Conservation (phyloP, 2,888 invertebrate genomes). For the Belgica antarctica region DNA sequence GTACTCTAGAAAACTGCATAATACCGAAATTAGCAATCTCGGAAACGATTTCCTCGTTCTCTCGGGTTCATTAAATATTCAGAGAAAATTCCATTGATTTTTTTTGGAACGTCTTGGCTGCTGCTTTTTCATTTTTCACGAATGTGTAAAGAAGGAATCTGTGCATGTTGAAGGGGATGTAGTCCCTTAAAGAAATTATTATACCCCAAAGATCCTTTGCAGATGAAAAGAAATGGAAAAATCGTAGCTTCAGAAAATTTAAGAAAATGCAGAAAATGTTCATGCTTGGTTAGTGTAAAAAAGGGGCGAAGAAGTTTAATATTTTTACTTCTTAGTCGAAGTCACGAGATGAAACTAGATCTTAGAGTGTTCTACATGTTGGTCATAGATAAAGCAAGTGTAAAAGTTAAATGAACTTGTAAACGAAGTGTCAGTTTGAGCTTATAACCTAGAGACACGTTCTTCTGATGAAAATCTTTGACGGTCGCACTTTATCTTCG, state of each 20-base stretch:
- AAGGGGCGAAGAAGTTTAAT: background rate
- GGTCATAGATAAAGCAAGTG: background rate
- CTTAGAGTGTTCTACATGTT: background rate
- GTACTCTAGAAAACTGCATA: slow-evolving; percentile 32
- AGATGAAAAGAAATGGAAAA: background rate
- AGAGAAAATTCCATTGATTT: slow-evolving; percentile 42
- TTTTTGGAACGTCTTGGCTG: background rate
- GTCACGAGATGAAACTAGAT: background rate
- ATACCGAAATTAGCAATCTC: slow-evolving; percentile 42
- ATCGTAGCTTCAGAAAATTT: background rate
- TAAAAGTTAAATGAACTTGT: no score
- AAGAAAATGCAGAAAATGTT: slow-evolving; percentile 8
- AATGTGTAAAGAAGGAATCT: slow-evolving; percentile 20
- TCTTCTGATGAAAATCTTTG: no score
- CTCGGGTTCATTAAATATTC: slow-evolving; percentile 42
- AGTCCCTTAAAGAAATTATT: slow-evolving; percentile 40
- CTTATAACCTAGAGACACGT: no score
- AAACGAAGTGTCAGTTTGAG: no score
- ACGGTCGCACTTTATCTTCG: no score
- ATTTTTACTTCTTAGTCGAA: slow-evolving; percentile 21
- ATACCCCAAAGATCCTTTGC: slow-evolving; percentile 40
- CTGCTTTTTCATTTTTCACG: background rate
- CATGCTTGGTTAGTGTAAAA: background rate
- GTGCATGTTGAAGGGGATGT: slow-evolving; percentile 26
- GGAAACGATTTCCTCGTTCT: slow-evolving; percentile 37